Percentiles rank a stretch among this genome's conserved stretches.
These are phyloP conservation scores for Ophraella communa DNA, from an alignment of 2,888 invertebrate species.

Conservation along the genomic window DNA sequence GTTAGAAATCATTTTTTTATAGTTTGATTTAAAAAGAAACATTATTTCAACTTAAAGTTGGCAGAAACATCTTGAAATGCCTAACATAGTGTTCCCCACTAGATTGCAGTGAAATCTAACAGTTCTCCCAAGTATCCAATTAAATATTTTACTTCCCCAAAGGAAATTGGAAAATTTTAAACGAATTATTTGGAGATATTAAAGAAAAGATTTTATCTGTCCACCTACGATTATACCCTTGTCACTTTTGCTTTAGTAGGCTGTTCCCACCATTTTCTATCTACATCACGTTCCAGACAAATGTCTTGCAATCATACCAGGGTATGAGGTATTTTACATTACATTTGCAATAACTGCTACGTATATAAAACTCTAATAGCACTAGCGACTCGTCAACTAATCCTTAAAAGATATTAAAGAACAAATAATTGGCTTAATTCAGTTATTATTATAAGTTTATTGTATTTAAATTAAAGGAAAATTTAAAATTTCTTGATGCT, in stretches of 20 bases:
- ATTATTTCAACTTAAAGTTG: no score
- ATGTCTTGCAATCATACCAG: constrained; percentile 45
- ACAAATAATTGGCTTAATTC: no score
- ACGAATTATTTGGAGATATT: neutral
- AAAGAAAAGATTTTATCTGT: neutral
- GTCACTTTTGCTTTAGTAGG: constrained; percentile 1
- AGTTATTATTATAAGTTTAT: no score
- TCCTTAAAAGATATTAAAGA: no score
- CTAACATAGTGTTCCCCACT: no score
- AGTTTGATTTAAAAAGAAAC: no score
- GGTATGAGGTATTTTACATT: constrained; percentile 49
- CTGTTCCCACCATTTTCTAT: constrained; percentile 32
- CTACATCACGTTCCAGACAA: constrained; percentile 44
- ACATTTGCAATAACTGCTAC: constrained; percentile 45
- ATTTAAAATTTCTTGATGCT: no score
- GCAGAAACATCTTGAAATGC: no score
- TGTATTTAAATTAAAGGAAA: no score
- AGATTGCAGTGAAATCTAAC: no score
- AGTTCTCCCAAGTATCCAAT: neutral
- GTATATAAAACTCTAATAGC: constrained; percentile 15
- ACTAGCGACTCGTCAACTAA: neutral
- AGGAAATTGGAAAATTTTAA: neutral
- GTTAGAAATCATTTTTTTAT: no score
- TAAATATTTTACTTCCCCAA: neutral
- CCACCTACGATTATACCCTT: neutral